Evolutionary conservation across 2,888 invertebrate species (phyloP), one percentile per base, ranked within the genome.

Genomic region (Chrysolina haemoptera): DNA sequence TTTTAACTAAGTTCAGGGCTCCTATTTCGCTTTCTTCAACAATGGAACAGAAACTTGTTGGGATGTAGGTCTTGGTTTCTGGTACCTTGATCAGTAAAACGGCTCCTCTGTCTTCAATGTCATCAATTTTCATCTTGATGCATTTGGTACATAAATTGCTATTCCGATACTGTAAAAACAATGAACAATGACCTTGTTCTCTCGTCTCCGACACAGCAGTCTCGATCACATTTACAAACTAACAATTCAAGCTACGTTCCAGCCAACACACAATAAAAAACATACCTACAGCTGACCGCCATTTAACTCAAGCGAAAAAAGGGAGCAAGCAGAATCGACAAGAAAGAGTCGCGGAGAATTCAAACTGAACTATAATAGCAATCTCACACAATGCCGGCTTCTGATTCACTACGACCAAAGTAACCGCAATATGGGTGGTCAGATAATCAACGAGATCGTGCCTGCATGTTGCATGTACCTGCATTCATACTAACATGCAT

Each of bases 401-500:
- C 59, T 59, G 59, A 35, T 59, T n/a, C 59, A n/a, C 59, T 6
- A 16, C 18, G 50, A 16, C 5, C 6, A 8, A 50, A 50, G 43
- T 43, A 43, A 43, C 59, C n/a, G 35, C 59, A 14, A n/a, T 35
- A 59, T 59, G 59, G 59, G 59, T 59, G 59, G 59, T 59, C 59
- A 59, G 59, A 59, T 35, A 59, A 59, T 59, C 59, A 59, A 59
- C 59, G 59, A 59, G 27, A 59, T 59, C 59, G 59, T 35, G 59
- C 27, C 59, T 59, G 27, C 59, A 59, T 59, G 59, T 59, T 59
- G 10, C 59, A 27, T 59, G 8, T 59, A 59, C 59, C 59, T 35
- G 59, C 59, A 59, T 59, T 59, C 59, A 59, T 27, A 59, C 59
- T 59, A 59, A 59, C 59, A 59, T 59, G 59, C 59, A 59, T 27